phyloP scores from a whole-genome alignment of 2,797 vertebrate species.

The Mionectes olivaceus region DNA sequence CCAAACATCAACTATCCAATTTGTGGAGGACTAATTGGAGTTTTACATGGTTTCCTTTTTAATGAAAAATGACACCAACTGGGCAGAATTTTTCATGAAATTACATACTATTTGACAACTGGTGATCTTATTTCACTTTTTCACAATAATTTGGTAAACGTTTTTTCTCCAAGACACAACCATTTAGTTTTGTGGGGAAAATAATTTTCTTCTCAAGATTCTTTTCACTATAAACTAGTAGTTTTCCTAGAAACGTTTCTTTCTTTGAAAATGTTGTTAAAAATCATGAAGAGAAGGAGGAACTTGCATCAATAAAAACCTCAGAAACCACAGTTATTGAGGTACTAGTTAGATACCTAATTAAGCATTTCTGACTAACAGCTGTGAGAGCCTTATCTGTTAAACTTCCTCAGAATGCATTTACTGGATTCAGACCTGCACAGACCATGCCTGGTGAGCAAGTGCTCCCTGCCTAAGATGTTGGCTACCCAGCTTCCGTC shows the following conservation, averaged over 20 bases:
- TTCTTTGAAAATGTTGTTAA: neutral
- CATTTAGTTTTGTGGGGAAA: neutral
- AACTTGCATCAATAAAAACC: neutral
- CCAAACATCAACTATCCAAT: slow-evolving; percentile 8
- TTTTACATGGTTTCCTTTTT: slow-evolving; percentile 24
- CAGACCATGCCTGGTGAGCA: neutral
- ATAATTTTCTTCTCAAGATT: neutral
- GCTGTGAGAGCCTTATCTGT: neutral
- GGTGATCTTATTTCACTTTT: neutral
- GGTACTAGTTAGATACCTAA: neutral
- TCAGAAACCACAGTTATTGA: neutral
- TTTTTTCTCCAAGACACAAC: neutral
- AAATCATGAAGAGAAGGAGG: neutral
- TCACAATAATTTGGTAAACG: neutral
- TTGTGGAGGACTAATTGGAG: slow-evolving; percentile 15
- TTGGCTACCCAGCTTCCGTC: neutral
- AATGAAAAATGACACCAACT: neutral
- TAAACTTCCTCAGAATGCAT: neutral
- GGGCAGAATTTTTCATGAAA: neutral
- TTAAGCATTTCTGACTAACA: neutral
- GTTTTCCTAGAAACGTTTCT: neutral
- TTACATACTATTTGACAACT: neutral
- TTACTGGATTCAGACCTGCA: neutral
- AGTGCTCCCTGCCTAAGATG: neutral
- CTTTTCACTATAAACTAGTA: neutral